Percentiles rank a stretch among this genome's conserved stretches.
phyloP scores from a whole-genome alignment of 2,888 invertebrate genomes.

The Timema cristinae region DNA sequence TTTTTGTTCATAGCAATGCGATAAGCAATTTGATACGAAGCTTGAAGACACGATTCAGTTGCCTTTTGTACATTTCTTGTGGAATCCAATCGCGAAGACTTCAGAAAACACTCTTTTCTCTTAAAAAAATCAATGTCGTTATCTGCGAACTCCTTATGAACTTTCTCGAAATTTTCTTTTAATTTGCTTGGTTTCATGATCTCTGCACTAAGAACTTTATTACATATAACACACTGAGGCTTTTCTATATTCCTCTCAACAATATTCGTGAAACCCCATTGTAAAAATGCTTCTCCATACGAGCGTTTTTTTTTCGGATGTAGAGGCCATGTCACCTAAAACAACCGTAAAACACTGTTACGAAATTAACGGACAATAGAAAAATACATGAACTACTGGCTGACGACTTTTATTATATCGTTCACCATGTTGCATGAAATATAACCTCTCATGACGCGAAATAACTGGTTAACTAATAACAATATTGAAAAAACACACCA shows the following conservation, averaged over 20 bases:
- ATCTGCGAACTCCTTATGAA: constrained; percentile 1
- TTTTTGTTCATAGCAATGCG: neutral
- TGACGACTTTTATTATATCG: constrained; percentile 4
- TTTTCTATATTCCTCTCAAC: neutral
- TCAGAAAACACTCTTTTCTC: neutral
- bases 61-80: constrained; percentile 5
- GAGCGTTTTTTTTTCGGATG: neutral
- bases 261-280: neutral
- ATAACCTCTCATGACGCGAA: constrained; percentile 5
- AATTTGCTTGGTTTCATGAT: neutral
- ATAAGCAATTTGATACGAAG: constrained; percentile 9
- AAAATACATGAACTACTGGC: constrained; percentile 4
- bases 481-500: neutral
- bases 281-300: neutral
- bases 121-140: neutral
- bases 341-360: constrained; percentile 3
- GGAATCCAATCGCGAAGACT: constrained; percentile 5
- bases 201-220: neutral
- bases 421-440: constrained; percentile 2
- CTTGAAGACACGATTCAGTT: constrained; percentile 7
- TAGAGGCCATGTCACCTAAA: constrained; percentile 5
- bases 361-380: constrained; percentile 4
- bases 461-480: neutral
- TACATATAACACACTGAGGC: constrained; percentile 7
- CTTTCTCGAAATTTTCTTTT: constrained; percentile 4